Base-by-base conservation (phyloP, 2,113 vertebrate genomes). In the Solenodon paradoxus region DNA sequence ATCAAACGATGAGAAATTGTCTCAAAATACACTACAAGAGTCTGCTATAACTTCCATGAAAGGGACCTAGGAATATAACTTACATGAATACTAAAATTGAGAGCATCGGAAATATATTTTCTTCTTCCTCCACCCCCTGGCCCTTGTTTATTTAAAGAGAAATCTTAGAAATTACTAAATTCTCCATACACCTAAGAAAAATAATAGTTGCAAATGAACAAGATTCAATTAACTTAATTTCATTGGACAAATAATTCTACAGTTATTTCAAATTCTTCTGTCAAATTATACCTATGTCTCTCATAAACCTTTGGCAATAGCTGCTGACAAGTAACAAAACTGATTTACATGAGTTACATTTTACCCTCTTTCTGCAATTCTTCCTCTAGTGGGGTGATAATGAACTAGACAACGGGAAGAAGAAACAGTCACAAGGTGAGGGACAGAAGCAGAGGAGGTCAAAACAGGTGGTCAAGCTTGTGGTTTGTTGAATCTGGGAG, bases 41-140 rank as follows among this genome's bases (percentile, higher is more conserved):
- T 64, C 64, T 63, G 13, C 35, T 51, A 47, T 66, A n/a, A 85
- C 4, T 24, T 61, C 53, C 72, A 42, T 85, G 66, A 69, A 92
- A 59, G 28, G 26, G 42, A 35, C 40, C 38, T 59, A 75, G 24
- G 7, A 6, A 92, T 74, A 77, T 61, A 66, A 82, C 57, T 59
- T 88, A 79, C 80, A 63, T 57, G 28, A 49, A 75, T 15, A 49
- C 12, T 88, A 96, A 91, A 95, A 72, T 57, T 57, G n/a, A 47
- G 19, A 87, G 32, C 61, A 69, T 5, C 59, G 26, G 28, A 83
- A 26, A 51, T 45, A 16, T n/a, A 61, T 13, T 13, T 32, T 64
- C 69, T 42, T 88, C 32, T 38, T 66, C 57, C 32, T 85, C 26
- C 24, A 77, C 9, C 61, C 40, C 24, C 35, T n/a, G 42, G 38